phyloP scores from a whole-genome alignment of 2,797 vertebrate genomes.

The Sebastes paucispinis region DNA sequence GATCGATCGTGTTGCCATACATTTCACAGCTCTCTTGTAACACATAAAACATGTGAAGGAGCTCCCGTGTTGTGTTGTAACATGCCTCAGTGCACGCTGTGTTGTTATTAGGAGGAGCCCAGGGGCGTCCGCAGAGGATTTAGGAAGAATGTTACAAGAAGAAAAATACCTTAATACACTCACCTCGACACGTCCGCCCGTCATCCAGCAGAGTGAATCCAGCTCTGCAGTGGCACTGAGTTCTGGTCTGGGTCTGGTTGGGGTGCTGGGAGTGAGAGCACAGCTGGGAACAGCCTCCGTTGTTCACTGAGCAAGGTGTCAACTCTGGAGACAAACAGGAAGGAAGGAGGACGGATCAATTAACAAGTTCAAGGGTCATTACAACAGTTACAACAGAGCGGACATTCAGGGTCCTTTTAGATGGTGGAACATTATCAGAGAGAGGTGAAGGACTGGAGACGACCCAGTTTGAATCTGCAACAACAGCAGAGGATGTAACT shows the following conservation, averaged over 20 bases:
- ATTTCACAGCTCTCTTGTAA: constrained; percentile 39
- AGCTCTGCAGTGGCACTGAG: constrained; percentile 62
- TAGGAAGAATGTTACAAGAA: constrained; percentile 6
- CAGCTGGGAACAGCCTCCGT: constrained; percentile 75
- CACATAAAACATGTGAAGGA: constrained; percentile 21
- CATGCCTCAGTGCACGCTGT: constrained; percentile 25
- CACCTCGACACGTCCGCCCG: constrained; percentile 66
- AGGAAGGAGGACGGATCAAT: not conserved
- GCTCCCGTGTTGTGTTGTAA: constrained; percentile 35
- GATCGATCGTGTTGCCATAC: not conserved
- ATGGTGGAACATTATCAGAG: not conserved
- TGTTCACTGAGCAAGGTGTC: constrained; percentile 67
- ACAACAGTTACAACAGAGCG: not conserved
- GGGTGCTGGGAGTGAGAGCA: constrained; percentile 54
- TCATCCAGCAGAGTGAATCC: constrained; percentile 74
- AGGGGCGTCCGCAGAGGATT: not conserved
- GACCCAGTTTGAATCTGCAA: not conserved
- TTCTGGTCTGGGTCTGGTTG: constrained; percentile 31
- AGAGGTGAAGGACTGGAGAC: not conserved
- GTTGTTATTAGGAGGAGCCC: constrained; percentile 14
- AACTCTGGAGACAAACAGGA: constrained; percentile 34
- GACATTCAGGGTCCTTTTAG: not conserved
- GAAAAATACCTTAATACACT: not conserved
- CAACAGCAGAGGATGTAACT: not conserved
- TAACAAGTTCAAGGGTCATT: not conserved